These are phyloP conservation scores for human (Homo sapiens) DNA, from an alignment of 2,113 vertebrate species.

Conservation along the genomic window GRCh38 chr11:105736001-105736500, in stretches of 20 bases:
- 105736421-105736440: background rate
- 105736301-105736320: background rate
- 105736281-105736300: background rate
- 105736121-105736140: background rate
- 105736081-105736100: background rate
- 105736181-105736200: background rate
- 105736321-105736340: background rate
- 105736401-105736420: background rate
- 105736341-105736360: background rate
- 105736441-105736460: background rate
- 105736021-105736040: background rate
- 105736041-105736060: background rate
- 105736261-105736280: background rate
- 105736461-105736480: conserved; percentile 23
- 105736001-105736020: background rate
- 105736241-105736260: background rate
- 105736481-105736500: background rate
- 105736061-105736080: background rate
- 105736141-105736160: background rate
- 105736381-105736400: background rate
- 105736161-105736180: background rate
- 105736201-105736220: background rate
- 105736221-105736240: background rate
- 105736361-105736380: background rate
- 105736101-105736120: background rate